phyloP scores from a whole-genome alignment of 2,888 invertebrate species.

The Chloroclysta siterata region DNA sequence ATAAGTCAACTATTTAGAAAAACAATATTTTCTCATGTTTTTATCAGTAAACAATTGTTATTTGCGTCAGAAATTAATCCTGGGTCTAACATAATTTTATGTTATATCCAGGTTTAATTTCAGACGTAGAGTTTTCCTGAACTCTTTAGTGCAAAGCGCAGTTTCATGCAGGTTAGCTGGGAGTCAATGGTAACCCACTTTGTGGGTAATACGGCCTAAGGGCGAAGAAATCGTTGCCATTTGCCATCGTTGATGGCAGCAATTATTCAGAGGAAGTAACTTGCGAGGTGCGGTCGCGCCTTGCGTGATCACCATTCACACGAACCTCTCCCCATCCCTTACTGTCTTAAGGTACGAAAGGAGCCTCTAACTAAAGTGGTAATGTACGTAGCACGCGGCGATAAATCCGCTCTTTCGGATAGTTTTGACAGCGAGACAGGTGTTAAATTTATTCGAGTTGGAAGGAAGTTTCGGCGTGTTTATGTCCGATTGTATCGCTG shows the following conservation, averaged over 20 bases:
- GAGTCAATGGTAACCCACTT: too few species aligned
- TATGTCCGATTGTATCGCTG: constrained; percentile 60
- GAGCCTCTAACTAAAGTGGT: constrained; percentile 47
- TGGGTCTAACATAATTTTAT: too few species aligned
- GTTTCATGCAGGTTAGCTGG: too few species aligned
- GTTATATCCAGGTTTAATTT: too few species aligned
- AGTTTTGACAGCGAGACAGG: constrained; percentile 68
- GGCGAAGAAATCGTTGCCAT: constrained; percentile 42
- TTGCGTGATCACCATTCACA: constrained; percentile 50
- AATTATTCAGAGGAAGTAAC: constrained; percentile 71
- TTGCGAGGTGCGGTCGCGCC: constrained; percentile 53
- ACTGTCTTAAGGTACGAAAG: constrained; percentile 41
- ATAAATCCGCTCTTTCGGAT: constrained; percentile 45
- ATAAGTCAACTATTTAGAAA: too few species aligned
- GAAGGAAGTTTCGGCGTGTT: constrained; percentile 61
- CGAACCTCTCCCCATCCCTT: constrained; percentile 44
- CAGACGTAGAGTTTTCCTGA: too few species aligned
- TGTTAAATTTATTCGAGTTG: constrained; percentile 70
- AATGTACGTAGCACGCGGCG: constrained; percentile 49
- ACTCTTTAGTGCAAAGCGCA: too few species aligned
- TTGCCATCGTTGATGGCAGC: constrained; percentile 62
- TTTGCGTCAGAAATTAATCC: too few species aligned
- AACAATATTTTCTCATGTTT: too few species aligned
- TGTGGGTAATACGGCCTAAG: background rate
- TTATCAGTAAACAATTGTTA: too few species aligned